A percentile compares a stretch with the other conserved stretches of the same genome.
Conservation (phyloP, 2,797 vertebrate species). For the Allobates femoralis region DNA sequence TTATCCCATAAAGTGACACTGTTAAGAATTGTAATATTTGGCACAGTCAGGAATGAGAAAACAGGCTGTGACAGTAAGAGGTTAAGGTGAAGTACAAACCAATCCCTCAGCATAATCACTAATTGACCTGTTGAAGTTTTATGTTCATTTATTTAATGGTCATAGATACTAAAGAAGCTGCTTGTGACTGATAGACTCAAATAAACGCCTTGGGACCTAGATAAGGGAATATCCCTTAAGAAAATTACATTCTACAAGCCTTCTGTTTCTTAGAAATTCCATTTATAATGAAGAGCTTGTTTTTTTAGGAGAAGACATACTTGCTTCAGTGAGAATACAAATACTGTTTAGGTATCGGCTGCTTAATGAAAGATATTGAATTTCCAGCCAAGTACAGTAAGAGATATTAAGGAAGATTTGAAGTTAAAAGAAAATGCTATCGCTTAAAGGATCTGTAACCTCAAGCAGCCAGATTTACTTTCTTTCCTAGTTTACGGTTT, state of each 20-base stretch:
- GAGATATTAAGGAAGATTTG: conserved; percentile 7
- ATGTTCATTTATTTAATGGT: conserved; percentile 57
- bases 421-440: neutral
- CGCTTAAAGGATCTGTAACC: conserved; percentile 4
- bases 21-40: too few species aligned
- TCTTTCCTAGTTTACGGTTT: neutral
- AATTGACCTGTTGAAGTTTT: conserved; percentile 58
- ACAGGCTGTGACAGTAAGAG: too few species aligned
- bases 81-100: neutral
- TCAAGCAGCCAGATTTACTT: neutral
- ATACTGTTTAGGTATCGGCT: conserved; percentile 28
- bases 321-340: conserved; percentile 53
- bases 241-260: conserved; percentile 49
- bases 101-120: conserved; percentile 27
- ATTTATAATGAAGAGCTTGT: conserved; percentile 57
- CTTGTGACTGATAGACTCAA: conserved; percentile 49
- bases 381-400: conserved; percentile 22
- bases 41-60: too few species aligned
- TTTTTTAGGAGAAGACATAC: conserved; percentile 32
- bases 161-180: conserved; percentile 56
- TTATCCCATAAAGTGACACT: too few species aligned
- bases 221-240: conserved; percentile 59
- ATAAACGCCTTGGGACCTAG: conserved; percentile 59
- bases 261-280: conserved; percentile 46
- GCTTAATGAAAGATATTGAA: conserved; percentile 46